phyloP scores from a whole-genome alignment of 2,797 vertebrate genomes.

The Galaxias olidus region DNA sequence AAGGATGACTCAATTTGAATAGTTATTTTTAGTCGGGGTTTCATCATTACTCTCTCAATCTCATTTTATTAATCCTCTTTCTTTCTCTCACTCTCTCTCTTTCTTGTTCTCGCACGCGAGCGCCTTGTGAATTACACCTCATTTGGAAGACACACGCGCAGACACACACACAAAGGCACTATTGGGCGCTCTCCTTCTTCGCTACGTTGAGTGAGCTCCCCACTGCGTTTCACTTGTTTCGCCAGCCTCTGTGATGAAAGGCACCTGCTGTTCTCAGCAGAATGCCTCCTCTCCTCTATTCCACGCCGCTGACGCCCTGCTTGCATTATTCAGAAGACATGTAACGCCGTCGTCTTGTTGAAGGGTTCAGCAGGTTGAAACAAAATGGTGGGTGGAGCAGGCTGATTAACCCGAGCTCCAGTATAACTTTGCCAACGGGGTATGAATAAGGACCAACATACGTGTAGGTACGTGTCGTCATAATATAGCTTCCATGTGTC shows the following conservation, averaged over 20 bases:
- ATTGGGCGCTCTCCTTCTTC: constrained; percentile 8
- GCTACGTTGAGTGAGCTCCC: constrained; percentile 56
- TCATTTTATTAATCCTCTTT: not conserved
- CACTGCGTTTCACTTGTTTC: constrained; percentile 59
- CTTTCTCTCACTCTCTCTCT: constrained; percentile 27
- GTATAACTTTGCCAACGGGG: too few relatives aligned
- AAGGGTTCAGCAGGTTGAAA: constrained; percentile 38
- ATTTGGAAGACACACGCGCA: not conserved
- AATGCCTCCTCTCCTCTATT: constrained; percentile 48
- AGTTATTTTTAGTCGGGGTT: not conserved
- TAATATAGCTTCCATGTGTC: too few relatives aligned
- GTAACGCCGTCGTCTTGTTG: constrained; percentile 48
- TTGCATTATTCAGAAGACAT: constrained; percentile 68
- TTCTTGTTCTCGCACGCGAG: not conserved
- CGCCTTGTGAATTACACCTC: not conserved
- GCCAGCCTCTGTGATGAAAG: constrained; percentile 66
- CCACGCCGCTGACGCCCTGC: constrained; percentile 56
- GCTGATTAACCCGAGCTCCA: too few relatives aligned
- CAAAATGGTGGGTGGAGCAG: constrained; percentile 22
- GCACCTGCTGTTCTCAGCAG: constrained; percentile 72
- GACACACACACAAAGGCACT: not conserved
- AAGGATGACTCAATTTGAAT: constrained; percentile 30
- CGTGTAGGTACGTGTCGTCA: too few relatives aligned
- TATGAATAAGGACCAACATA: too few relatives aligned
- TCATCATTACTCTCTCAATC: too few relatives aligned